Evolutionary conservation across 2,113 vertebrate genomes (phyloP).

Genomic region (Conger conger): DNA sequence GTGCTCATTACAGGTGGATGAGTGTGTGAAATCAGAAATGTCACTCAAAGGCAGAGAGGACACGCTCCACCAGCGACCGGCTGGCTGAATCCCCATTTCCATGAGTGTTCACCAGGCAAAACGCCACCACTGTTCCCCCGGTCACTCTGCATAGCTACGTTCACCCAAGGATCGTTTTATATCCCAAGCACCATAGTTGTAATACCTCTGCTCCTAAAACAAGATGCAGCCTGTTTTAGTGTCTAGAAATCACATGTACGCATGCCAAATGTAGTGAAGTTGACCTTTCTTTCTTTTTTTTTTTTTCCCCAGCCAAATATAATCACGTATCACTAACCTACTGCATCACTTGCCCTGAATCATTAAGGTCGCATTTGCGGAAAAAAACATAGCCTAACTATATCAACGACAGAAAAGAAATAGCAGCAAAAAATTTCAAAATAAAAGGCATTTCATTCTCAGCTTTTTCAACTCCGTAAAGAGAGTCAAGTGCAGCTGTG

Average conservation of each 20-base stretch:
- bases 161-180: not conserved
- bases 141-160: not conserved
- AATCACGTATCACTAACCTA: not conserved
- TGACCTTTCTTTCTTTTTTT: not conserved
- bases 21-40: not conserved
- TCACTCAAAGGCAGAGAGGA: not conserved
- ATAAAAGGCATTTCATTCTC: constrained; percentile 20
- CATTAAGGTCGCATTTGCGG: not conserved
- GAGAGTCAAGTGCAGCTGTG: constrained; percentile 16
- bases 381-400: not conserved
- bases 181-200: not conserved
- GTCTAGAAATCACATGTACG: not conserved
- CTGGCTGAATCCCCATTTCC: not conserved
- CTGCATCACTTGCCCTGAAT: not conserved
- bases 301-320: not conserved
- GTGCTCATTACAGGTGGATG: not conserved
- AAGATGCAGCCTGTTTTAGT: not conserved
- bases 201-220: not conserved
- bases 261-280: constrained; percentile 2
- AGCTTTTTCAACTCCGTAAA: not conserved
- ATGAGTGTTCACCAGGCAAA: not conserved
- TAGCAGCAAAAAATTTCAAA: constrained; percentile 32
- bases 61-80: not conserved
- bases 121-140: too few species aligned
- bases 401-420: not conserved